Percentiles rank a stretch among this genome's conserved stretches.
phyloP scores from a whole-genome alignment of 2,888 invertebrate genomes.

The Drosophila peninsularis region DNA sequence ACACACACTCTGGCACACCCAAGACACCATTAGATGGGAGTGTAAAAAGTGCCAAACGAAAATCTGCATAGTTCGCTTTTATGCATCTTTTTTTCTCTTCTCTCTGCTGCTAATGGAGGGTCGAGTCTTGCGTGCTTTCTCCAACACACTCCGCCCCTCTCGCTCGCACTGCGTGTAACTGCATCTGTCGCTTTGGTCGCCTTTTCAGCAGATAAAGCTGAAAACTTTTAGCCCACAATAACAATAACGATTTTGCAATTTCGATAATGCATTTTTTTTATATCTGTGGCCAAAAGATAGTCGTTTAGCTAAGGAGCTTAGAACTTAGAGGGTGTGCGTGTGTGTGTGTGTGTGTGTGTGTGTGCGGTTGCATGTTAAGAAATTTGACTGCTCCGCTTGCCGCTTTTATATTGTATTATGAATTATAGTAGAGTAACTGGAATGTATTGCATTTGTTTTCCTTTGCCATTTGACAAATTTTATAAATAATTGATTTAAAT shows the following conservation, averaged over 20 bases:
- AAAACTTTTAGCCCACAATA: slow-evolving; percentile 73
- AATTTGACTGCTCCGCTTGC: slow-evolving; percentile 25
- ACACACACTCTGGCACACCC: slow-evolving; percentile 19
- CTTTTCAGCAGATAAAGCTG: slow-evolving; percentile 54
- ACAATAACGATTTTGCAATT: slow-evolving; percentile 76
- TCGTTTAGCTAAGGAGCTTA: slow-evolving; percentile 27
- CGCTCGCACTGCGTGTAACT: neutral
- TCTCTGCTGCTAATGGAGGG: slow-evolving; percentile 47
- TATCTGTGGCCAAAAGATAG: slow-evolving; percentile 42
- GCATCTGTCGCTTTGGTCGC: slow-evolving; percentile 35
- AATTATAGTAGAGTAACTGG: neutral
- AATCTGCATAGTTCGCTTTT: slow-evolving; percentile 69
- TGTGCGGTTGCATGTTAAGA: slow-evolving; percentile 14
- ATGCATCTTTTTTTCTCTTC: slow-evolving; percentile 41
- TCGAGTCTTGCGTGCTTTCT: slow-evolving; percentile 26
- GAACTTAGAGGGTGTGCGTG: slow-evolving; percentile 15
- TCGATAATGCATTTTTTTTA: slow-evolving; percentile 71
- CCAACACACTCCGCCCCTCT: neutral
- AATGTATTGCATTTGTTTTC: slow-evolving; percentile 3
- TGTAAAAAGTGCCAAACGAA: slow-evolving; percentile 48
- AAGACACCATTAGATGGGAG: slow-evolving; percentile 45
- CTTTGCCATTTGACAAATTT: neutral
- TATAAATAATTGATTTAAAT: neutral
- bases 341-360: slow-evolving; percentile 7
- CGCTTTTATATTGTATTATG: slow-evolving; percentile 1